Percentiles rank a stretch among this genome's conserved stretches.
Conservation (phyloP, 2,797 vertebrate genomes). For the Typhlichthys eigenmanni region DNA sequence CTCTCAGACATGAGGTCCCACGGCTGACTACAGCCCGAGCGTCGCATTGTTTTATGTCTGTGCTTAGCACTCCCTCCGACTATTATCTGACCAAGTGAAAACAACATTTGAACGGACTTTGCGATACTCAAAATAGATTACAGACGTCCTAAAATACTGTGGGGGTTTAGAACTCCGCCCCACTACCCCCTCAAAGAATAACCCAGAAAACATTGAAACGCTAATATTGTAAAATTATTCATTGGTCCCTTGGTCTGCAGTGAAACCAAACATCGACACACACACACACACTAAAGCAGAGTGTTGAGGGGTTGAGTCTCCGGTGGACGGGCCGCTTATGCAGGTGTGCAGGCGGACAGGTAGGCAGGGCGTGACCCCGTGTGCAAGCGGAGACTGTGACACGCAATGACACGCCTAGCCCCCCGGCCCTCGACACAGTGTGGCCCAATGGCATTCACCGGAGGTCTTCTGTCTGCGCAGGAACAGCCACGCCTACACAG, state of each 20-base stretch:
- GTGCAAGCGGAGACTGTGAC: conserved; percentile 79
- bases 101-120: too few species aligned
- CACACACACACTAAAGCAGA: not conserved
- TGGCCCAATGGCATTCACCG: conserved; percentile 22
- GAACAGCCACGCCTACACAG: not conserved
- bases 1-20: conserved; percentile 32
- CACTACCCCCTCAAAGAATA: too few species aligned
- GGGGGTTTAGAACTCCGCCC: too few species aligned
- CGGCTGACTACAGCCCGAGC: conserved; percentile 13
- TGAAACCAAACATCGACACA: not conserved
- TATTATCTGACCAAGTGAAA: too few species aligned
- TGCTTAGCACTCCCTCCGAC: not conserved
- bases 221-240: too few species aligned
- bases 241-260: too few species aligned
- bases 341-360: conserved; percentile 69
- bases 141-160: too few species aligned
- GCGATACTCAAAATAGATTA: too few species aligned
- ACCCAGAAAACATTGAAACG: too few species aligned
- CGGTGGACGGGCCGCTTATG: conserved; percentile 19
- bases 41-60: conserved; percentile 2
- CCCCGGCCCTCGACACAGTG: conserved; percentile 63
- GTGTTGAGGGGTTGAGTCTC: not conserved
- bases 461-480: not conserved
- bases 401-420: conserved; percentile 82
- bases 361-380: conserved; percentile 80